Evolutionary conservation across 2,113 vertebrate genomes (phyloP).

Genomic region (Hemicordylus capensis): DNA sequence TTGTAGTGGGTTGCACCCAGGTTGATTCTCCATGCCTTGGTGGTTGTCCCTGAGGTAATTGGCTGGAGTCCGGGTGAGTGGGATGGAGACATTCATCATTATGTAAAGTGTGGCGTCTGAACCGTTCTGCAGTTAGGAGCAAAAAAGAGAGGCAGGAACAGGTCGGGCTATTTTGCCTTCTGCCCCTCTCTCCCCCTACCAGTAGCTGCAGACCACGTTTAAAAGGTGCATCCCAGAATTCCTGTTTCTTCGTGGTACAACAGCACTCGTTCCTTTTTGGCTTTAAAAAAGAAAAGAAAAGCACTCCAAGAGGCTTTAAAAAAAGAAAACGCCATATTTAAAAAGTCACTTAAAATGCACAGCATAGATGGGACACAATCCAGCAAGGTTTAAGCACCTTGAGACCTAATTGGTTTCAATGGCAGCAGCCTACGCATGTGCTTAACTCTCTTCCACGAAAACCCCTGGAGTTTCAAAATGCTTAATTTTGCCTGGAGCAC

Average conservation of each 20-base stretch:
- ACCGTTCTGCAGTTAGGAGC: conserved; percentile 6
- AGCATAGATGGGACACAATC: not conserved
- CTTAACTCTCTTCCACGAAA: not conserved
- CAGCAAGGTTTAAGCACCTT: not conserved
- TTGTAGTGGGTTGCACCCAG: not conserved
- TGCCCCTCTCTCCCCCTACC: too few species aligned
- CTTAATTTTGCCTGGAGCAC: not conserved
- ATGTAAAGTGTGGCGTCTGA: conserved; percentile 38
- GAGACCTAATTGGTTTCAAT: not conserved
- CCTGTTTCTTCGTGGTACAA: not conserved
- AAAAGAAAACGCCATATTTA: too few species aligned
- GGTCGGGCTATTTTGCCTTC: not conserved
- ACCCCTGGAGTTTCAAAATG: too few species aligned
- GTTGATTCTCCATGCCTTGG: conserved; percentile 27
- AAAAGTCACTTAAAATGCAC: not conserved
- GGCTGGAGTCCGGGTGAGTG: not conserved
- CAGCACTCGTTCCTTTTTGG: not conserved
- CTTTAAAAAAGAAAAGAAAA: not conserved
- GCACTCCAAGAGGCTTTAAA: not conserved
- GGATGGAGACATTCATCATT: conserved; percentile 45
- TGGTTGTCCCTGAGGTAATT: conserved; percentile 33
- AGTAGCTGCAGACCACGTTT: not conserved
- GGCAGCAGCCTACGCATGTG: not conserved
- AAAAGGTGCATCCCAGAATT: not conserved
- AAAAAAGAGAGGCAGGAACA: not conserved